Percentiles rank a stretch among this genome's conserved stretches.
These are phyloP conservation scores for Oncorhynchus tshawytscha DNA, from an alignment of 2,113 vertebrate species.

Conservation along the genomic window DNA sequence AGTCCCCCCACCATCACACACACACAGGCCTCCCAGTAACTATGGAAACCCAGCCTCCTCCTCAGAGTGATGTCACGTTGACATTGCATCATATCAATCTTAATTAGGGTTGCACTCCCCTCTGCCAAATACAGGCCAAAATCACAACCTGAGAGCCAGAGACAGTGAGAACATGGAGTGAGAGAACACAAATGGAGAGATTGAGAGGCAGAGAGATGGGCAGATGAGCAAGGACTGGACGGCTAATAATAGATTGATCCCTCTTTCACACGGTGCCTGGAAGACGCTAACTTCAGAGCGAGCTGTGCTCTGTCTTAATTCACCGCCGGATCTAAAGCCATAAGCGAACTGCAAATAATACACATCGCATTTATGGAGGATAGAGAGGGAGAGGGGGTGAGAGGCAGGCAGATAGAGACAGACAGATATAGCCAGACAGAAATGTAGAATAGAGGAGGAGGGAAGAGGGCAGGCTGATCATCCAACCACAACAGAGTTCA, in stretches of 20 bases:
- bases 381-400: conserved; percentile 34
- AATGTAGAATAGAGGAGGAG: conserved; percentile 20
- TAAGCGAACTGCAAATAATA: conserved; percentile 47
- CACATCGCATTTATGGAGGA: conserved; percentile 10
- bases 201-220: conserved; percentile 5
- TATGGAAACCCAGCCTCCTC: conserved; percentile 63
- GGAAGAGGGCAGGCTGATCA: conserved; percentile 1
- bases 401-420: conserved; percentile 32
- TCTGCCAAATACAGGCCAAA: not conserved
- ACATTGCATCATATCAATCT: conserved; percentile 54
- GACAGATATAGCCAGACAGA: conserved; percentile 38
- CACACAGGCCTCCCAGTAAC: conserved; percentile 49
- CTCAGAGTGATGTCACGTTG: conserved; percentile 53
- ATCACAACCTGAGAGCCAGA: conserved; percentile 27
- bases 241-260: conserved; percentile 23
- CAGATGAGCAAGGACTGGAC: not conserved
- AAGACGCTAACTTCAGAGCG: conserved; percentile 2
- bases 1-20: not conserved
- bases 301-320: conserved; percentile 23
- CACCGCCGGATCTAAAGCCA: conserved; percentile 51
- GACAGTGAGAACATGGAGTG: conserved; percentile 12
- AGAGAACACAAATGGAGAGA: conserved; percentile 42
- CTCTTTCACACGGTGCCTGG: not conserved
- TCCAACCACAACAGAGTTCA: conserved; percentile 34
- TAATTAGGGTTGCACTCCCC: conserved; percentile 18